A percentile compares a stretch with the other conserved stretches of the same genome.
These are phyloP conservation scores for Myripristis jacobus DNA, from an alignment of 2,797 vertebrate genomes.

Conservation along the genomic window DNA sequence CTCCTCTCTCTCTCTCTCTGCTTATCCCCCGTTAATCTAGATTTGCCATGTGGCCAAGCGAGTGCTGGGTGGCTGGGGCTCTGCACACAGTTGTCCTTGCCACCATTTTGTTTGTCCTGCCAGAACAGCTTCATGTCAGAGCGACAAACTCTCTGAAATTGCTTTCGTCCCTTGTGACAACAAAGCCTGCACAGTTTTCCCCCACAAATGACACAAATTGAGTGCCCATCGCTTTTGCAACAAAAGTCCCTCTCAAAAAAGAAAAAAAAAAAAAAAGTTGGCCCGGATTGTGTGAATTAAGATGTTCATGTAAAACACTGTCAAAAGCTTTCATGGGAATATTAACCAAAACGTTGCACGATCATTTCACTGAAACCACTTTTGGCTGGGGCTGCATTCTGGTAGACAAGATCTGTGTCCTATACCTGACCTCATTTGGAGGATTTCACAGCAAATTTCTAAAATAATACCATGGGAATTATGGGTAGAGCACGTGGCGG, in stretches of 20 bases:
- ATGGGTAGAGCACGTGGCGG: conserved; percentile 55
- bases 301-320: background rate
- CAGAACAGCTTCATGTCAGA: conserved; percentile 66
- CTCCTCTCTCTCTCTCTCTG: conserved; percentile 11
- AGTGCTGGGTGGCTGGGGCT: conserved; percentile 61
- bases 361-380: conserved; percentile 12
- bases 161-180: conserved; percentile 48
- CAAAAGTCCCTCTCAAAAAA: background rate
- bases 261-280: no score
- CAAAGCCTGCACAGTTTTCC: conserved; percentile 19
- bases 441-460: conserved; percentile 56
- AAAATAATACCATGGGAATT: conserved; percentile 61
- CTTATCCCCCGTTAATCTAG: conserved; percentile 80
- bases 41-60: conserved; percentile 78
- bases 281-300: conserved; percentile 6
- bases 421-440: conserved; percentile 43
- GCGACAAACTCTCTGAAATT: conserved; percentile 61
- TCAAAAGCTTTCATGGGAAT: conserved; percentile 7
- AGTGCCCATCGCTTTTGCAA: conserved; percentile 19
- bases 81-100: conserved; percentile 68
- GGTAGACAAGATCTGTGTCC: conserved; percentile 31
- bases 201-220: conserved; percentile 30
- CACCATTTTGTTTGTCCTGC: conserved; percentile 79
- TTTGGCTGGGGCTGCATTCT: conserved; percentile 23
- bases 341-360: conserved; percentile 1